These are phyloP conservation scores for Balaeniceps rex DNA, from an alignment of 2,113 vertebrate species.

Conservation along the genomic window DNA sequence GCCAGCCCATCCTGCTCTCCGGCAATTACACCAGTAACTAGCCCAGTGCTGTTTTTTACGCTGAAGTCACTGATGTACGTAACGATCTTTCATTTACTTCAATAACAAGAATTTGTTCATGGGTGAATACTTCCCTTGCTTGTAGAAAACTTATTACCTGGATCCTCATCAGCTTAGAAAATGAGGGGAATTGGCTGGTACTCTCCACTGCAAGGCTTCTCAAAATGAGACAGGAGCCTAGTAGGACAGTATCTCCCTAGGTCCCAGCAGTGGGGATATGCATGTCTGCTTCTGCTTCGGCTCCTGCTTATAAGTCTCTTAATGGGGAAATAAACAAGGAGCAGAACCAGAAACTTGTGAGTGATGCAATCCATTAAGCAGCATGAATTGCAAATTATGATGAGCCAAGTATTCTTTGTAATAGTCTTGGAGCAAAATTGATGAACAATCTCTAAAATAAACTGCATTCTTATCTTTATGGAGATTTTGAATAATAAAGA, in stretches of 20 bases:
- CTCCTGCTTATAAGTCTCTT: background rate
- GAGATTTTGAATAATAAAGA: background rate
- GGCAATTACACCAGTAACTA: background rate
- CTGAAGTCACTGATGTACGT: background rate
- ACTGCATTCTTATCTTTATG: background rate
- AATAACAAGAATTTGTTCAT: background rate
- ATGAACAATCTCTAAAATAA: conserved; percentile 9
- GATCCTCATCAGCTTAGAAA: conserved; percentile 1
- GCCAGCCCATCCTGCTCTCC: background rate
- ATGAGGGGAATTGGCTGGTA: background rate
- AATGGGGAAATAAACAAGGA: background rate
- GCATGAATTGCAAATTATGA: background rate
- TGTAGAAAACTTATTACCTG: background rate
- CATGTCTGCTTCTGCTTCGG: background rate
- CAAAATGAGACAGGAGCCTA: background rate
- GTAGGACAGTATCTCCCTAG: background rate
- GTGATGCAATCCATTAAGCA: conserved; percentile 3
- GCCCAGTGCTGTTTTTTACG: background rate
- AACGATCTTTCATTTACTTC: background rate
- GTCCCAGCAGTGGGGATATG: background rate
- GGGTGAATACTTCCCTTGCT: background rate
- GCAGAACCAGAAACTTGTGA: background rate
- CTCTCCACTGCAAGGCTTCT: background rate
- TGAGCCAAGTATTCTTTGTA: background rate
- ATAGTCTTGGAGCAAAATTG: background rate